Conservation (phyloP, 2,797 vertebrate genomes). For the Kryptopterus vitreolus region DNA sequence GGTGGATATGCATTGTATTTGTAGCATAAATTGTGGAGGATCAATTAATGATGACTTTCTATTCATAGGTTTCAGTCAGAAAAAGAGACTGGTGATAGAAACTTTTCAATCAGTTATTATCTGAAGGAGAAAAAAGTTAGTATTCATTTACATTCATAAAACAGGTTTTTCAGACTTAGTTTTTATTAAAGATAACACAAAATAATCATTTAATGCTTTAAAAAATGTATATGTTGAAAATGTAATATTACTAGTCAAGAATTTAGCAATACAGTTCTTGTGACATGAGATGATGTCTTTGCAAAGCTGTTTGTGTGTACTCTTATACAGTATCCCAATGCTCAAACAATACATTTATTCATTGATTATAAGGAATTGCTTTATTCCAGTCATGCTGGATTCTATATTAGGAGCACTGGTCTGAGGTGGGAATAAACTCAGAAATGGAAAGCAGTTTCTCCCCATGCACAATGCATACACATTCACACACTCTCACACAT, state of each 20-base stretch:
- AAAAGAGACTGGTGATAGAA: conserved; percentile 87
- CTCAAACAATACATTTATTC: background rate
- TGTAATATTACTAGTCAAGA: background rate
- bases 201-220: too few relatives aligned
- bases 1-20: background rate
- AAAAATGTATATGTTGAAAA: background rate
- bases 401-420: background rate
- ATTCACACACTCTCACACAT: background rate
- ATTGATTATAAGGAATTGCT: background rate
- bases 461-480: background rate
- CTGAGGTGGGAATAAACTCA: background rate
- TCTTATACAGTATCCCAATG: background rate
- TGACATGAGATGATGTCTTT: background rate
- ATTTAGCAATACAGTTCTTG: background rate
- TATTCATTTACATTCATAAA: background rate
- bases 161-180: background rate
- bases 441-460: background rate
- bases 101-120: conserved; percentile 91
- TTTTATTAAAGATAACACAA: too few relatives aligned
- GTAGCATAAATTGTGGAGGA: background rate
- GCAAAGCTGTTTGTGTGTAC: background rate
- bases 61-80: conserved; percentile 86
- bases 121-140: conserved; percentile 89
- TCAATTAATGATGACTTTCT: background rate
- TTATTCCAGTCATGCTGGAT: background rate